Evolutionary conservation across 2,888 invertebrate genomes (phyloP).

Genomic region (Acleris literana): DNA sequence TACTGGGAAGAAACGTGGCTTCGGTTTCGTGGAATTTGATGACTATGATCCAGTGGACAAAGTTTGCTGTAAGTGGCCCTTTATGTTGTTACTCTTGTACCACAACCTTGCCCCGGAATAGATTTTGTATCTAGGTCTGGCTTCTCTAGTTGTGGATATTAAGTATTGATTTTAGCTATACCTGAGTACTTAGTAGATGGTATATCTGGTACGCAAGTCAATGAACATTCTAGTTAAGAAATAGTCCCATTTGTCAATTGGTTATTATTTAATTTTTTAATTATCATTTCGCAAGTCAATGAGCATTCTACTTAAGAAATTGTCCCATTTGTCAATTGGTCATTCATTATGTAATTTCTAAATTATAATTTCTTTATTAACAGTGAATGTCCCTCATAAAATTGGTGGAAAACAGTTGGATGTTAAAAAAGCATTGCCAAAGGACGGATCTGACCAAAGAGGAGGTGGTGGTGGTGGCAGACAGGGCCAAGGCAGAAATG

Average conservation of each 20-base stretch:
- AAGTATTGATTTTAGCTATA: conserved; percentile 80
- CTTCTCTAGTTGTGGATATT: conserved; percentile 81
- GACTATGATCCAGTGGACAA: conserved; percentile 99
- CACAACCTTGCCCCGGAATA: conserved; percentile 81
- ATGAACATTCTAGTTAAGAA: conserved; percentile 53
- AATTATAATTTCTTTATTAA: conserved; percentile 26
- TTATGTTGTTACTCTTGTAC: conserved; percentile 39
- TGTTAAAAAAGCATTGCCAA: conserved; percentile 96
- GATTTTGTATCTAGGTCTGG: conserved; percentile 72
- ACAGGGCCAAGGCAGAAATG: conserved; percentile 65
- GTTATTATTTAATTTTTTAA: conserved; percentile 23
- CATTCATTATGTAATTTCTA: conserved; percentile 13
- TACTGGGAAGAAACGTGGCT: conserved; percentile 96
- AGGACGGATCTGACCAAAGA: conserved; percentile 86
- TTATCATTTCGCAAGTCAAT: conserved; percentile 63
- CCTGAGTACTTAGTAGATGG: conserved; percentile 60
- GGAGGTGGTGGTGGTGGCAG: conserved; percentile 77
- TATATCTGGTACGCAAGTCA: conserved; percentile 78
- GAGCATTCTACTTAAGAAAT: conserved; percentile 50
- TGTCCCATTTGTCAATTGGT: conserved; percentile 17
- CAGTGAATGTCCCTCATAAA: conserved; percentile 92
- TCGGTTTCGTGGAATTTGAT: conserved; percentile 98
- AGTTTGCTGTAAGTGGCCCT: conserved; percentile 91
- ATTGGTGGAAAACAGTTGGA: conserved; percentile 94
- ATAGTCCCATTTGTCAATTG: conserved; percentile 17